Evolutionary conservation across 1,140 invertebrate species (phyloP).

Genomic region (Drosophila azteca): DNA sequence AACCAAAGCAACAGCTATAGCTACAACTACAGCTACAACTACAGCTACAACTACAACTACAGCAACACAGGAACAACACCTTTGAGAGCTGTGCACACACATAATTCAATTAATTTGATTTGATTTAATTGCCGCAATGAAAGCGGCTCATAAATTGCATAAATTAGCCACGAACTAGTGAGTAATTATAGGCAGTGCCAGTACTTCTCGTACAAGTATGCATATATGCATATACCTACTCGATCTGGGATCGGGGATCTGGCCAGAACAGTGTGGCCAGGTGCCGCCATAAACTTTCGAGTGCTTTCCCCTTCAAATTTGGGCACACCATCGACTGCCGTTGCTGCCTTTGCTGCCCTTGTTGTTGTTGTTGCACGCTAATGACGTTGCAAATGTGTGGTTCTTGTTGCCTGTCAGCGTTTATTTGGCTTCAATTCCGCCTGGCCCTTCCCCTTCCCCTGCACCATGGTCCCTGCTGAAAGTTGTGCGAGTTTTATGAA

Average conservation of each 20-base stretch:
- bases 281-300: no score
- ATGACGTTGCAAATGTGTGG: slow-evolving; percentile 72
- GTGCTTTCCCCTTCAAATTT: no score
- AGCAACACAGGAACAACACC: slow-evolving; percentile 40
- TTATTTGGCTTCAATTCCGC: slow-evolving; percentile 41
- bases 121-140: slow-evolving; percentile 69
- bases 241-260: no score
- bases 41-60: background rate
- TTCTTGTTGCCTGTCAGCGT: slow-evolving; percentile 40
- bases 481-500: slow-evolving; percentile 54
- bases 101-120: slow-evolving; percentile 72
- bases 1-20: slow-evolving; percentile 1
- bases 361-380: slow-evolving; percentile 47
- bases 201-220: background rate
- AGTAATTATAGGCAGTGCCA: slow-evolving; percentile 22
- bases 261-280: no score
- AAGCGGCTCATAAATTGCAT: slow-evolving; percentile 58
- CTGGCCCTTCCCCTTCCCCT: no score
- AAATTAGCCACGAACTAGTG: slow-evolving; percentile 44
- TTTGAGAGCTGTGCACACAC: slow-evolving; percentile 42
- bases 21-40: background rate
- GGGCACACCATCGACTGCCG: no score
- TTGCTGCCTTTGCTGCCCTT: slow-evolving; percentile 1
- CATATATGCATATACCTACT: no score
- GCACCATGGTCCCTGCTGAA: slow-evolving; percentile 20